Evolutionary conservation across 1,140 invertebrate species (phyloP).

Genomic region (Drosophila baimaii): DNA sequence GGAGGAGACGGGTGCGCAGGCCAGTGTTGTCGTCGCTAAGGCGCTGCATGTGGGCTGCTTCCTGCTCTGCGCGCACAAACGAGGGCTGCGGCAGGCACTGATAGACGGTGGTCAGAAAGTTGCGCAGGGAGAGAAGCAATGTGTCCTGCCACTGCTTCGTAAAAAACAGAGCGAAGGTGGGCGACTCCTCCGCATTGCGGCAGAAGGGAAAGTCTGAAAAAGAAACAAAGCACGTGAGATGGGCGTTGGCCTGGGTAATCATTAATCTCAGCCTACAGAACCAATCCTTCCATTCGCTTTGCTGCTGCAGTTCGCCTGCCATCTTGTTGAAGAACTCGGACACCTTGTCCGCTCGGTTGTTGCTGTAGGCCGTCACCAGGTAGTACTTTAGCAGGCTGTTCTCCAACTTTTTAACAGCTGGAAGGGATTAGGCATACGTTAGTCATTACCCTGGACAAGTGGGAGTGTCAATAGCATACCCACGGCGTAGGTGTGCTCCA

Average conservation of each 20-base stretch:
- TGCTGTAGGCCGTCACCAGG: constrained; percentile 92
- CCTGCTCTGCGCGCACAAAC: constrained; percentile 93
- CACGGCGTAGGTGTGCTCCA: constrained; percentile 92
- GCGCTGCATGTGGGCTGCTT: constrained; percentile 90
- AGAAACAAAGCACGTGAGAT: constrained; percentile 33
- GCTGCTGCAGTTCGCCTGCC: constrained; percentile 93
- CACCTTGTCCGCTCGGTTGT: constrained; percentile 93
- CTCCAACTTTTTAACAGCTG: constrained; percentile 94
- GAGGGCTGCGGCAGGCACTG: constrained; percentile 94
- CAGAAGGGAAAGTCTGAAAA: constrained; percentile 94
- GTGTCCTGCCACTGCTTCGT: constrained; percentile 98
- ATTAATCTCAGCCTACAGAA: constrained; percentile 90
- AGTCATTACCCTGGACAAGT: background rate
- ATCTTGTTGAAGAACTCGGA: constrained; percentile 96
- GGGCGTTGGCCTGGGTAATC: constrained; percentile 1
- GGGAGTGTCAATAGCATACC: constrained; percentile 84
- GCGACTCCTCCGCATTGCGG: constrained; percentile 95
- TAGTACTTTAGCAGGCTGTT: constrained; percentile 95
- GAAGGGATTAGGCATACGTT: background rate
- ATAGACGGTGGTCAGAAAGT: constrained; percentile 95
- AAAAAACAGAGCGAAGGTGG: constrained; percentile 94
- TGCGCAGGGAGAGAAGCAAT: constrained; percentile 95
- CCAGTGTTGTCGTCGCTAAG: constrained; percentile 93
- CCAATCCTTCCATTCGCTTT: constrained; percentile 98
- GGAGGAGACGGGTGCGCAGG: constrained; percentile 86